Percentiles rank a stretch among this genome's conserved stretches.
Conservation (phyloP, 1,140 invertebrate species). For the Probaryconus sp. region DNA sequence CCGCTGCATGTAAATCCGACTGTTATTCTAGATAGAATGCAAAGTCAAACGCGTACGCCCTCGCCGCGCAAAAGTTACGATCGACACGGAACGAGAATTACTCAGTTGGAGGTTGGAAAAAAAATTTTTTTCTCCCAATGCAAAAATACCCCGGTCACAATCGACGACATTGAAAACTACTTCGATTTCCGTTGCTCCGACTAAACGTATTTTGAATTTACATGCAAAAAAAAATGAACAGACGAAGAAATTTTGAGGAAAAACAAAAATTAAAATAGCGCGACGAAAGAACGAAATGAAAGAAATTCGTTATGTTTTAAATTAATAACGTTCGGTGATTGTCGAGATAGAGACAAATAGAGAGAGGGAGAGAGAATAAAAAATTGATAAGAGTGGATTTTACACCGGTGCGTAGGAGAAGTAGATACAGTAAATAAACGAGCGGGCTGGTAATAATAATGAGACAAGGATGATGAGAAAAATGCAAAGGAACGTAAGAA, state of each 20-base stretch:
- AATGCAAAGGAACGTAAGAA: slow-evolving; percentile 60
- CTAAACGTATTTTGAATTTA: slow-evolving; percentile 54
- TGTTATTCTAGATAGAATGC: slow-evolving; percentile 71
- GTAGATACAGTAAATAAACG: slow-evolving; percentile 54
- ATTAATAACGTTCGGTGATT: too few relatives aligned
- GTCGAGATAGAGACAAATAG: too few relatives aligned
- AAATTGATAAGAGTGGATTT: too few relatives aligned
- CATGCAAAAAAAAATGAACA: too few relatives aligned
- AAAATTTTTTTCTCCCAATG: slow-evolving; percentile 64
- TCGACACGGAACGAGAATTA: slow-evolving; percentile 76
- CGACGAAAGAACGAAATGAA: too few relatives aligned
- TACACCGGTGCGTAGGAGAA: slow-evolving; percentile 37
- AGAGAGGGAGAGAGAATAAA: not conserved
- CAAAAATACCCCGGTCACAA: slow-evolving; percentile 62
- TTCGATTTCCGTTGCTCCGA: slow-evolving; percentile 68
- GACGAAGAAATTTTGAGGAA: too few relatives aligned
- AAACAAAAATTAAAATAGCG: too few relatives aligned
- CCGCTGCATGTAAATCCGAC: slow-evolving; percentile 73
- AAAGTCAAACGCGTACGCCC: slow-evolving; percentile 62
- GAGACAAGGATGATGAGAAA: slow-evolving; percentile 58
- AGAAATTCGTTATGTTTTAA: too few relatives aligned
- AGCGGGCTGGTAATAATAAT: slow-evolving; percentile 60
- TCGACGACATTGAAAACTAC: slow-evolving; percentile 76
- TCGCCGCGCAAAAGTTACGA: slow-evolving; percentile 76
- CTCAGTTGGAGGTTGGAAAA: slow-evolving; percentile 57